phyloP scores from a whole-genome alignment of 2,113 vertebrate genomes.

The Chroicocephalus ridibundus region DNA sequence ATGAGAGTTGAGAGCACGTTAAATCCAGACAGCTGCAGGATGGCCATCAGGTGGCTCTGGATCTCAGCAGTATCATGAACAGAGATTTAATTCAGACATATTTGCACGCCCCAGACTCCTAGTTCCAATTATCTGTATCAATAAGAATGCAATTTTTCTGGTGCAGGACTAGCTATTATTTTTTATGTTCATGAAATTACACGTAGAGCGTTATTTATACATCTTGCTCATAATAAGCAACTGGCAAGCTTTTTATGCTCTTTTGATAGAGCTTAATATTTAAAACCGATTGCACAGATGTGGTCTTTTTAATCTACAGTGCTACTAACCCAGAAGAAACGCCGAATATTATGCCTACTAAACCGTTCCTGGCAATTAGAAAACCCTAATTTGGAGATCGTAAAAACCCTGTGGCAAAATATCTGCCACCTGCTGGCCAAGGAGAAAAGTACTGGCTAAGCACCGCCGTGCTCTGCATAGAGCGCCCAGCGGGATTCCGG shows the following conservation, averaged over 20 bases:
- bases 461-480: fast-evolving
- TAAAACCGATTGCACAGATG: background rate
- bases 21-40: background rate
- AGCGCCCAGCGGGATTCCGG: fast-evolving
- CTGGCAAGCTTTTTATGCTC: background rate
- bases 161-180: background rate
- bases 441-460: background rate
- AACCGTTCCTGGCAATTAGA: background rate
- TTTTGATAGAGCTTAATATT: background rate
- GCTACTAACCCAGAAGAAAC: background rate
- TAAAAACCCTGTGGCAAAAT: background rate
- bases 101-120: background rate
- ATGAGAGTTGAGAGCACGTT: background rate
- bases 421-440: conserved; percentile 30
- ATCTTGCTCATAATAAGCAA: background rate
- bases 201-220: background rate
- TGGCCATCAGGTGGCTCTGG: background rate
- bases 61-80: background rate
- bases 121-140: background rate
- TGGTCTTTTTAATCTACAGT: background rate
- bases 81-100: background rate
- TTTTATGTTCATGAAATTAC: background rate
- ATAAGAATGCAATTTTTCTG: background rate
- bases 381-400: background rate
- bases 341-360: background rate